Evolutionary conservation across 1,140 invertebrate species (phyloP), one percentile per base, ranked within the genome.

Genomic region (Archivesica marissinica): DNA sequence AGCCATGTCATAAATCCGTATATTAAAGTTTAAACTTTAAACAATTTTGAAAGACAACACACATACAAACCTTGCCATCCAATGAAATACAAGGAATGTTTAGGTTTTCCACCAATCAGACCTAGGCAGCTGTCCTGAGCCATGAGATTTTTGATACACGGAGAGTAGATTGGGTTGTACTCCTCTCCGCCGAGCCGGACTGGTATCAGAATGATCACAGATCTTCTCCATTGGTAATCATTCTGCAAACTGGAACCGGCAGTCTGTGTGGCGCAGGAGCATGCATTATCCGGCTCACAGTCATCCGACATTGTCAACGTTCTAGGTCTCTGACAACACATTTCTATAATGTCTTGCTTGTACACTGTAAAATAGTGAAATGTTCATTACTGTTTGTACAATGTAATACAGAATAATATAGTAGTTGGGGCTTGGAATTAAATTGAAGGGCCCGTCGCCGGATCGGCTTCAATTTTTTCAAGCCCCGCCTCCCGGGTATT

Each of bases 41-140:
- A n/a, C n/a, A n/a, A n/a, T n/a, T n/a, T n/a, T n/a, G n/a, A n/a
- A n/a, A n/a, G n/a, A n/a, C n/a, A n/a, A n/a, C 44, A 28, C 11
- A 44, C 35, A 41, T 50, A 56, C 83, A 86, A 91, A 96, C 95
- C 95, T 95, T 98, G 97, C 92, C 96, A 98, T 28, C 98, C 98
- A 72, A 98, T 95, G 94, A 99, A 98, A 94, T 98, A 98, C 6
- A 98, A 94, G 13, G 97, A 98, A 95, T 98, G 97, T 91, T 97
- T 97, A 2, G 97, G 97, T 89, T 97, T 95, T 9, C 98, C 98
- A 2, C 98, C 98, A 90, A 98, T 98, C 52, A 99, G 96, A 30
- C 98, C 98, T 88, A 98, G 96, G 89, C 97, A 98, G 88, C 96
- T 95, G 81, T 97, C 96, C 84, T 97, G 94, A 72, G 96, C 96